Evolutionary conservation across 2,888 invertebrate species (phyloP), one percentile per base, ranked within the genome.

Genomic region (Heliconius cydno): DNA sequence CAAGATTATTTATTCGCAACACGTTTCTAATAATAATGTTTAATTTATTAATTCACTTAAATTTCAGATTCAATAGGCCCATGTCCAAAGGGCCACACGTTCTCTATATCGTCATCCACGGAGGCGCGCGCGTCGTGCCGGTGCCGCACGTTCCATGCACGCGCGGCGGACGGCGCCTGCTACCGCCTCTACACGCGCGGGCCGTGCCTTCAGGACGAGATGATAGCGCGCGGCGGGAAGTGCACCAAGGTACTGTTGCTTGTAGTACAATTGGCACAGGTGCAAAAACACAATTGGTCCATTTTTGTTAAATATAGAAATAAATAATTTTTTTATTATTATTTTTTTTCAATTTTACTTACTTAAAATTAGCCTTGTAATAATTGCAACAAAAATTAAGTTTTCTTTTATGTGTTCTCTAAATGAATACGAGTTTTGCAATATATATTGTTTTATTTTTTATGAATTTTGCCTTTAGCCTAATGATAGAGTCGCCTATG

Each of bases 101-200:
- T 97, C 88, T 88, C 92, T 0, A 91, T 94, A 77, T 94, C 96
- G 76, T 91, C 94, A 70, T 90, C 92, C 0, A 85, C 90, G 0
- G 85, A 91, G 1, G 90, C 92, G 0, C 92, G 91, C 1, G 97
- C 97, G 0, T 92, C 94, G 82, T 98, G 98, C 84, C 91, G 92
- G 68, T 98, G 98, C 90, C 97, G 97, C 92, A 94, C 96, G 0
- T 96, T 96, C 84, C 96, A 97, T 87, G 93, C 94, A 2, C 86
- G 91, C 2, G 95, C 88, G n/a, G 86, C 85, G 0, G 95, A 96
- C 80, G 96, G 97, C 0, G 92, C 96, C 0, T 98, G 98, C 89
- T 98, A 98, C 90, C 94, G 98, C 25, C 95, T 97, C 0, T 97
- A 97, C 87, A 98, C 98, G 0, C 95, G 96, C 82, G 98, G 98